These are phyloP conservation scores for Caenorhabditis becei DNA, from an alignment of 2,888 invertebrate genomes.

Conservation along the genomic window DNA sequence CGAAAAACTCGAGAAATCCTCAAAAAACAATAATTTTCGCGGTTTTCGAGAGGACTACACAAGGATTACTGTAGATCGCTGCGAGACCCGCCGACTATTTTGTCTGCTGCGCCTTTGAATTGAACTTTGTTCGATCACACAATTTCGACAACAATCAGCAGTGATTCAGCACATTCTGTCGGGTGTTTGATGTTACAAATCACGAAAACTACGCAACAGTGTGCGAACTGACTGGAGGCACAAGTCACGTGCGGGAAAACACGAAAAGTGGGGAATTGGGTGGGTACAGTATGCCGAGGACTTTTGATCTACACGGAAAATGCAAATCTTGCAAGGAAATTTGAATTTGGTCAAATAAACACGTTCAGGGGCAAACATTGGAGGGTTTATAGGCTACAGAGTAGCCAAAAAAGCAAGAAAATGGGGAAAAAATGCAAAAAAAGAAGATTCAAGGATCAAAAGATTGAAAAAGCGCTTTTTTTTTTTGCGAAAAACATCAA, in stretches of 20 bases:
- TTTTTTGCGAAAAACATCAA: no score
- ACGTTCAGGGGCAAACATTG: no score
- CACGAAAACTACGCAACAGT: slow-evolving; percentile 8
- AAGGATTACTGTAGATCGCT: neutral
- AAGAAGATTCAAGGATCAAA: no score
- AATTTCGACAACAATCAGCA: neutral
- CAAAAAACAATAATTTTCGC: neutral
- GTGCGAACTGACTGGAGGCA: neutral
- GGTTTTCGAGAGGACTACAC: neutral
- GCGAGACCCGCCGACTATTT: neutral
- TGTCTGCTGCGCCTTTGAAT: neutral
- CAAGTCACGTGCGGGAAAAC: neutral
- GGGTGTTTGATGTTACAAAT: slow-evolving; percentile 11
- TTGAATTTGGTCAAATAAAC: no score
- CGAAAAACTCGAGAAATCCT: neutral
- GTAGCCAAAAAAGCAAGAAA: no score
- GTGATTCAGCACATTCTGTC: neutral
- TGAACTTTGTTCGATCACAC: no score
- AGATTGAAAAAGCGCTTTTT: no score
- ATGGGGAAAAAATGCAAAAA: neutral
- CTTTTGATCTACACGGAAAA: neutral
- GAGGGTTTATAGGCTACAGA: no score
- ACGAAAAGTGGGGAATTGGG: neutral
- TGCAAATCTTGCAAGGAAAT: neutral
- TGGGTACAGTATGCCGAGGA: neutral